Evolutionary conservation across 2,888 invertebrate genomes (phyloP).

Genomic region (Pandemis heparana): DNA sequence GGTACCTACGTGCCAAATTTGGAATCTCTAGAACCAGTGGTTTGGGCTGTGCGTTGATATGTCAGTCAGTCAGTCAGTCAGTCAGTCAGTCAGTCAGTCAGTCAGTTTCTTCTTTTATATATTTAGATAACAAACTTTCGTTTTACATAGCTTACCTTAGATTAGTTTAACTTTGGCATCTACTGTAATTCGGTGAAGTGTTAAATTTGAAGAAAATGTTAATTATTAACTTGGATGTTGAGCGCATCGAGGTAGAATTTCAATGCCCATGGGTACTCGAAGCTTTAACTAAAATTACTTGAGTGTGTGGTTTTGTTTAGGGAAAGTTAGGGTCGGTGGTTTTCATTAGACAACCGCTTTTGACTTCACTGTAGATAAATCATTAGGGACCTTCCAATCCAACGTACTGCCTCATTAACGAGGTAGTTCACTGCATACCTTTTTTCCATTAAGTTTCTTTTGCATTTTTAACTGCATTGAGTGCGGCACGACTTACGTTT

Average conservation of each 20-base stretch:
- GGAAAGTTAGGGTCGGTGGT: conserved; percentile 54
- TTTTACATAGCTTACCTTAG: too few relatives aligned
- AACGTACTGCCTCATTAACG: conserved; percentile 66
- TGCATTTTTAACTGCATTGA: conserved; percentile 53
- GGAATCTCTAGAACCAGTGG: too few relatives aligned
- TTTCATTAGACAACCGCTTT: conserved; percentile 51
- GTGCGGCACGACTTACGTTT: conserved; percentile 55
- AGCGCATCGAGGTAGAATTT: conserved; percentile 28
- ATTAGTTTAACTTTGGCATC: not conserved
- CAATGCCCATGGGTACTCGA: conserved; percentile 45
- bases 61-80: too few relatives aligned
- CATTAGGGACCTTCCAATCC: conserved; percentile 50
- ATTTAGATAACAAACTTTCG: too few relatives aligned
- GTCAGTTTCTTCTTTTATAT: too few relatives aligned
- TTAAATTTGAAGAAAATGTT: too few relatives aligned
- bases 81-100: too few relatives aligned
- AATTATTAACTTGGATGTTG: conserved; percentile 30
- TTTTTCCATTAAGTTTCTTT: conserved; percentile 51
- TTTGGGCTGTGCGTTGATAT: too few relatives aligned
- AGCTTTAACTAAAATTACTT: conserved; percentile 50
- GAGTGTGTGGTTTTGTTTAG: conserved; percentile 57
- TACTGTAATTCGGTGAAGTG: not conserved
- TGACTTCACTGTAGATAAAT: conserved; percentile 58
- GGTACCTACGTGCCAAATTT: too few relatives aligned
- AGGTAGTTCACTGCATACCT: conserved; percentile 52